Base-by-base conservation (phyloP, 2,888 invertebrate genomes). In the Troides aeacus region DNA sequence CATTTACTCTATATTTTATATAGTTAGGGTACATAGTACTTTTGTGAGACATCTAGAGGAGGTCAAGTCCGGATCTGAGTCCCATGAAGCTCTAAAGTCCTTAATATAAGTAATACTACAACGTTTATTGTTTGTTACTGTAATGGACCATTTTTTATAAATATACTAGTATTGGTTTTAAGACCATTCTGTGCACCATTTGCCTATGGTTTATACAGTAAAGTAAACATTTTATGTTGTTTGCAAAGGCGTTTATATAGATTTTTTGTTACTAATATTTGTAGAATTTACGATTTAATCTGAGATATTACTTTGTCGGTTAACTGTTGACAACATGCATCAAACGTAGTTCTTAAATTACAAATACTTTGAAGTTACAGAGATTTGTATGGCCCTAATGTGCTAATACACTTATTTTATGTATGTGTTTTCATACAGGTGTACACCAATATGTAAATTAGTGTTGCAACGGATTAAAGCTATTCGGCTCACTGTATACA, bases 381-480 rank as follows among this genome's bases (percentile, higher is more conserved):
- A n/a, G 53, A n/a, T 53, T 53, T 53, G n/a, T 53, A 53, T 53
- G 53, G 46, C 53, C 18, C 15, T 53, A 53, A n/a, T 39, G 21
- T 60, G 23, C 36, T 36, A 24, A 57, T 67, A 56, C 30, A 67
- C 36, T 53, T 63, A 68, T 60, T 36, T 68, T 63, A 68, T 59
- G 30, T 39, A 60, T 60, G 64, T 60, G 50, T 39, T 53, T 64
- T 39, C 53, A 59, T 64, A 69, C 64, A 69, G 68, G 68, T 69
- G 68, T 69, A 64, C 56, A 53, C 24, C 56, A 64, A 69, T 69
- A 69, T 69, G 68, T 69, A 64, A 69, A 69, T 64, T 53, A 24
- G 23, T 69, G 64, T 64, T 69, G 68, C 68, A 69, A 69, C 56
- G 60, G 39, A 69, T 64, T 56, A 56, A 60, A 69, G 56, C 60